Percentiles rank a stretch among this genome's conserved stretches.
Conservation (phyloP, 1,140 invertebrate species). For the Pantala flavescens region DNA sequence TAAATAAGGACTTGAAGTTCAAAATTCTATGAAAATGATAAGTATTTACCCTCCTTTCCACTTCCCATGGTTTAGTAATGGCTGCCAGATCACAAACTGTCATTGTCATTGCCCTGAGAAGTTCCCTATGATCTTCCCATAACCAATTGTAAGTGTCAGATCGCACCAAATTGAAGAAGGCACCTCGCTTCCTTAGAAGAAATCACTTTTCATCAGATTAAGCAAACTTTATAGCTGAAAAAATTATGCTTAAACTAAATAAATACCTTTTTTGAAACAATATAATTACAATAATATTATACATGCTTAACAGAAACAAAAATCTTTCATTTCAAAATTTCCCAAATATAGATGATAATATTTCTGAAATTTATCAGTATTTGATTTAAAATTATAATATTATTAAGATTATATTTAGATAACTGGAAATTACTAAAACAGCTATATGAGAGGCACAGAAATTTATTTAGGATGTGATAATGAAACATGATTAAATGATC, state of each 20-base stretch:
- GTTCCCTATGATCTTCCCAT: conserved; percentile 60
- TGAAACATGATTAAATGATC: no score
- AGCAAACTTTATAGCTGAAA: conserved; percentile 12
- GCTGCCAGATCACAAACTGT: conserved; percentile 92
- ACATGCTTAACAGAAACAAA: no score
- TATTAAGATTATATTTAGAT: no score
- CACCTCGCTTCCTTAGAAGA: conserved; percentile 58
- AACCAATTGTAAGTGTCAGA: conserved; percentile 52
- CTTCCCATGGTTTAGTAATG: conserved; percentile 92
- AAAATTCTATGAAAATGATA: no score
- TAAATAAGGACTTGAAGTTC: no score
- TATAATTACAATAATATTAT: neutral
- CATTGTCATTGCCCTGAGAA: conserved; percentile 88
- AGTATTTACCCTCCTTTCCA: conserved; percentile 62
- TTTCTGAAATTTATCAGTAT: no score
- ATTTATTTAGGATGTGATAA: no score
- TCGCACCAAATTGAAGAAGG: conserved; percentile 64
- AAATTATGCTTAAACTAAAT: conserved; percentile 11
- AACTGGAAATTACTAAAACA: no score
- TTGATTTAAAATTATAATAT: no score
- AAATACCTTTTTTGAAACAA: conserved; percentile 15
- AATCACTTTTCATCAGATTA: conserved; percentile 16
- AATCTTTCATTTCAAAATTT: no score
- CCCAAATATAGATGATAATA: no score
- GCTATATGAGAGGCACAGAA: no score